phyloP scores from a whole-genome alignment of 2,113 vertebrate genomes.

The Lycocorax pyrrhopterus region DNA sequence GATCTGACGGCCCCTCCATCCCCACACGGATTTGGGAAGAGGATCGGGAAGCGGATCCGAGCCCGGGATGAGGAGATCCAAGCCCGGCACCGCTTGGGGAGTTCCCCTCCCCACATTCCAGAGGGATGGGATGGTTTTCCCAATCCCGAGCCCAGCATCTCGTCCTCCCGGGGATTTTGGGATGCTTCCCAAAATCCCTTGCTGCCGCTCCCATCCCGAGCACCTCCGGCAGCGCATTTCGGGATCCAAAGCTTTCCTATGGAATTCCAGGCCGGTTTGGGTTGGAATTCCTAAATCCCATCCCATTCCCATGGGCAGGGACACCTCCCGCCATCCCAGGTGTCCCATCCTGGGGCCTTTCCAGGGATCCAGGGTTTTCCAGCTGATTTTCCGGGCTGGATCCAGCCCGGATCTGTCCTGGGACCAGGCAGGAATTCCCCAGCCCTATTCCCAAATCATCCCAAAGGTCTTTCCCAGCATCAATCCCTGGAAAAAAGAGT shows the following conservation, averaged over 20 bases:
- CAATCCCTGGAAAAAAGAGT: neutral
- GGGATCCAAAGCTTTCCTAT: neutral
- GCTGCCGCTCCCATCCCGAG: neutral
- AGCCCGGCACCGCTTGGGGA: rapidly evolving
- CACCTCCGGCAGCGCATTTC: too few relatives aligned
- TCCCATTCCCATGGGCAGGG: neutral
- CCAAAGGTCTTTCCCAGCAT: neutral
- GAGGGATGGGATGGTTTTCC: neutral
- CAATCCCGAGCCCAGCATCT: rapidly evolving
- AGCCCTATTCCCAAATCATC: neutral
- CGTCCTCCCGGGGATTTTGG: neutral
- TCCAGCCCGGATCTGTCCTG: neutral
- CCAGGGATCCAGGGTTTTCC: neutral
- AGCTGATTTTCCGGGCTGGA: neutral
- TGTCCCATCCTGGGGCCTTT: neutral
- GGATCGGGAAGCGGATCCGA: neutral
- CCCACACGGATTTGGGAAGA: neutral
- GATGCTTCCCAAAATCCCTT: neutral
- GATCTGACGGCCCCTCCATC: too few relatives aligned
- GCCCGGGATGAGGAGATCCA: neutral
- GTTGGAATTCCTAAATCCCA: neutral
- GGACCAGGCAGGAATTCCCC: neutral
- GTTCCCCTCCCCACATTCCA: neutral
- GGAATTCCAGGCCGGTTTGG: neutral
- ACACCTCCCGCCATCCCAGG: neutral